A percentile compares a stretch with the other conserved stretches of the same genome.
These are phyloP conservation scores for Gonocerus acuteangulatus DNA, from an alignment of 2,888 invertebrate species.

Conservation along the genomic window DNA sequence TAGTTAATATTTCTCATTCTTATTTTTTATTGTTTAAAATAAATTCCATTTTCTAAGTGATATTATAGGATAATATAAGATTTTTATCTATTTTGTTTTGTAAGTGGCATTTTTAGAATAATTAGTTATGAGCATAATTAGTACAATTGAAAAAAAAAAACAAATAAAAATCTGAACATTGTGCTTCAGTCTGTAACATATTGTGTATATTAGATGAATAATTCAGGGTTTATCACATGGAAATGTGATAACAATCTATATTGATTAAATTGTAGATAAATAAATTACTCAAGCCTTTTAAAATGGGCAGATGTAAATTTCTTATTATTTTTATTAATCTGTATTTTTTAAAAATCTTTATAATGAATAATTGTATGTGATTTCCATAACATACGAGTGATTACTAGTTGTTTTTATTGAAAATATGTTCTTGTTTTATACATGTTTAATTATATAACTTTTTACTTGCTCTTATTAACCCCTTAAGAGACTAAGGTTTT, in stretches of 20 bases:
- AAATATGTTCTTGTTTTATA: too few species aligned
- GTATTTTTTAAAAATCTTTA: too few species aligned
- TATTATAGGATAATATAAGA: conserved; percentile 8
- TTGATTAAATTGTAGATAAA: too few species aligned
- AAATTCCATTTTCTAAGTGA: conserved; percentile 1
- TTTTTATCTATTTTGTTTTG: not conserved
- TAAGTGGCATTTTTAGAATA: not conserved
- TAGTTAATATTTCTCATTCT: conserved; percentile 2
- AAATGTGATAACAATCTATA: conserved; percentile 6
- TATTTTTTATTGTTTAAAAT: not conserved
- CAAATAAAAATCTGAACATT: not conserved
- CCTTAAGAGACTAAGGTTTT: too few species aligned
- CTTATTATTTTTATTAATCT: too few species aligned
- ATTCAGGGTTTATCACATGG: conserved; percentile 21
- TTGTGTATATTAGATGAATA: not conserved
- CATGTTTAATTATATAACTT: too few species aligned
- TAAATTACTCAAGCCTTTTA: too few species aligned
- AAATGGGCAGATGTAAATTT: too few species aligned
- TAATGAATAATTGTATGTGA: too few species aligned
- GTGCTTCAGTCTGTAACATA: not conserved
- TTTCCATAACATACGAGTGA: too few species aligned
- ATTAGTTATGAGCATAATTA: not conserved
- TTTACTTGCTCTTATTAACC: too few species aligned
- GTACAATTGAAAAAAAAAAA: not conserved
- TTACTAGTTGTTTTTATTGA: too few species aligned